A percentile compares a stretch with the other conserved stretches of the same genome.
Evolutionary conservation across 2,797 vertebrate genomes (phyloP).

Genomic region (Eospalax fontanierii): DNA sequence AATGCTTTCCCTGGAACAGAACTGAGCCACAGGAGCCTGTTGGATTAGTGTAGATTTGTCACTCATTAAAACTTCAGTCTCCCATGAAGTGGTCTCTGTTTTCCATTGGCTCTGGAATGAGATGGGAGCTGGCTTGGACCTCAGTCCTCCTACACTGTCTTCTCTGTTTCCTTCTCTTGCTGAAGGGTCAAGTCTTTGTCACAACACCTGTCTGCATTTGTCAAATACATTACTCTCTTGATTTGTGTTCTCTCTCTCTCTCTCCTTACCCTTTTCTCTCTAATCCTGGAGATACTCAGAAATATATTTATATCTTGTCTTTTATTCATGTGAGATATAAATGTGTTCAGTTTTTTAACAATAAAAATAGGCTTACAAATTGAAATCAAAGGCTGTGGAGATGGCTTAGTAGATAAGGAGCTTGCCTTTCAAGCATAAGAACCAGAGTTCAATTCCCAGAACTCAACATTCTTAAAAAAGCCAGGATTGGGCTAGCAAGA

Average conservation of each 20-base stretch:
- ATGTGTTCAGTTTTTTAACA: constrained; percentile 17
- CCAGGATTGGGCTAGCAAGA: neutral
- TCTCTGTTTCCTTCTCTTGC: constrained; percentile 54
- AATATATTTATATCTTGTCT: constrained; percentile 38
- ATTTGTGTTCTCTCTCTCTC: neutral
- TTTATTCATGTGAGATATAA: constrained; percentile 33
- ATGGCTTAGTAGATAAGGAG: neutral
- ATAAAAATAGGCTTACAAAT: neutral
- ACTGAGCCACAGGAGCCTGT: constrained; percentile 32
- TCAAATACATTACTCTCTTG: constrained; percentile 49
- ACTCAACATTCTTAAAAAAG: no score
- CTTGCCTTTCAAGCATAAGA: neutral
- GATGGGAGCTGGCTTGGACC: constrained; percentile 55
- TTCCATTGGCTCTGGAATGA: constrained; percentile 72
- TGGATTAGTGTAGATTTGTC: constrained; percentile 71
- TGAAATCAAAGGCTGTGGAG: neutral
- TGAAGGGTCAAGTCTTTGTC: constrained; percentile 72
- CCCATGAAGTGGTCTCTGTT: constrained; percentile 74
- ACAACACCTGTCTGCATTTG: constrained; percentile 62
- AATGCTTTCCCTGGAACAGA: constrained; percentile 47
- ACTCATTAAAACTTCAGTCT: constrained; percentile 64
- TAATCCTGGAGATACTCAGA: neutral
- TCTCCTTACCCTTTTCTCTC: neutral
- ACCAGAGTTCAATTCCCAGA: neutral
- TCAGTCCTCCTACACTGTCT: constrained; percentile 40